Evolutionary conservation across 2,888 invertebrate genomes (phyloP), one percentile per base, ranked within the genome.

Genomic region (Agapostemon virescens): DNA sequence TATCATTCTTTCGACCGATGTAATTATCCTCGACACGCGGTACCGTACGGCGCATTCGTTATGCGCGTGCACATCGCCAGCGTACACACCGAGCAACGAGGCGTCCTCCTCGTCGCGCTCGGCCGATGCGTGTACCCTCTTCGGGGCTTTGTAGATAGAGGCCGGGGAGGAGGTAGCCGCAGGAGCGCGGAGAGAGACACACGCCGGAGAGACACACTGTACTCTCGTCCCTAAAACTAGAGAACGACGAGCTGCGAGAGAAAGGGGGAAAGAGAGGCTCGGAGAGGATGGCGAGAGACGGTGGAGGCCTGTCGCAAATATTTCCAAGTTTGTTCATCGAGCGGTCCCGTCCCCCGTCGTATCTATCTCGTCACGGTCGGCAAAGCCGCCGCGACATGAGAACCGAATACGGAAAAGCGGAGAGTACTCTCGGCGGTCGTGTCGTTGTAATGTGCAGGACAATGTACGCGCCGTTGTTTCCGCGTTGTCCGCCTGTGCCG

Each of bases 401-500:
- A 85, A 85, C 85, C 84, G 83, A 86, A 84, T 84, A 88, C 86
- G 85, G 85, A 84, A 89, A 85, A 85, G 67, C 81, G 76, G 42
- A 75, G 69, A 70, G 77, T 26, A n/a, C 79, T 74, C 81, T 74
- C 71, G n/a, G 77, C 13, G n/a, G n/a, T 58, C 78, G 81, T 81
- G 85, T 83, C 83, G 83, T 76, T 79, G 78, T 73, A 77, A 84
- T 67, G 84, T 63, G 74, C 76, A 61, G 87, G 86, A 90, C 89
- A 90, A 89, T 89, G 88, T 85, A 85, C 83, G 64, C 72, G 64
- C 72, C 88, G 86, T 90, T 90, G 90, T 91, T 91, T 91, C 91
- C 91, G 90, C 89, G 85, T 91, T 82, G 84, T 87, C 78, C 36
- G 73, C 72, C 64, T 64, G 55, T 55, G 64, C 79, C 78, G 79